A percentile compares a stretch with the other conserved stretches of the same genome.
phyloP scores from a whole-genome alignment of 2,113 vertebrate species.

The Grus americana region DNA sequence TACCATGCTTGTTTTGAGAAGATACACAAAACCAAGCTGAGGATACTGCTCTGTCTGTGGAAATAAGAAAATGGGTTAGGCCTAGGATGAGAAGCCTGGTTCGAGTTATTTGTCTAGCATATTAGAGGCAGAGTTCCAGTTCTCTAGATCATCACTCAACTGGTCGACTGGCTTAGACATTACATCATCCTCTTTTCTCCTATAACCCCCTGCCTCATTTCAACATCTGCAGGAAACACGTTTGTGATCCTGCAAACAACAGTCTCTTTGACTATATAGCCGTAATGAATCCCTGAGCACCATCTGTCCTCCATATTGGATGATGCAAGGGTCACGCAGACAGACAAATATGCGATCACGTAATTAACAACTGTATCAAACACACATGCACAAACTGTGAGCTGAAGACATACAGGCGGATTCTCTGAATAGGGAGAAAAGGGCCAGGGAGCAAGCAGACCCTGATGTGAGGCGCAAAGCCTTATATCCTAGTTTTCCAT shows the following conservation, averaged over 20 bases:
- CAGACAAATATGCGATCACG: not conserved
- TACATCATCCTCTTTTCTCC: not conserved
- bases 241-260: not conserved
- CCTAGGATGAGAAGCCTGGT: fast-evolving
- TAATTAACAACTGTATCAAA: not conserved
- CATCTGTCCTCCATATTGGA: not conserved
- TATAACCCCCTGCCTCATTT: not conserved
- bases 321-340: not conserved
- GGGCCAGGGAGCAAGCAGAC: not conserved
- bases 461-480: fast-evolving
- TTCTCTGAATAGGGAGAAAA: not conserved
- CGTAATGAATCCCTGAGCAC: not conserved
- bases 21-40: not conserved
- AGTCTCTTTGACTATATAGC: not conserved
- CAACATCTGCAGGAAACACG: not conserved
- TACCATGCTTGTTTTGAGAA: not conserved
- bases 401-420: fast-evolving
- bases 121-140: not conserved
- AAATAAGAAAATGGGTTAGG: not conserved
- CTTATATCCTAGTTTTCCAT: fast-evolving
- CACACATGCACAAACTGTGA: fast-evolving
- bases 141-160: not conserved
- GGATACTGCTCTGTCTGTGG: not conserved
- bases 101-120: not conserved
- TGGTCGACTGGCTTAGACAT: not conserved